phyloP scores from a whole-genome alignment of 2,888 invertebrate genomes.

The Andricus quercusramuli region DNA sequence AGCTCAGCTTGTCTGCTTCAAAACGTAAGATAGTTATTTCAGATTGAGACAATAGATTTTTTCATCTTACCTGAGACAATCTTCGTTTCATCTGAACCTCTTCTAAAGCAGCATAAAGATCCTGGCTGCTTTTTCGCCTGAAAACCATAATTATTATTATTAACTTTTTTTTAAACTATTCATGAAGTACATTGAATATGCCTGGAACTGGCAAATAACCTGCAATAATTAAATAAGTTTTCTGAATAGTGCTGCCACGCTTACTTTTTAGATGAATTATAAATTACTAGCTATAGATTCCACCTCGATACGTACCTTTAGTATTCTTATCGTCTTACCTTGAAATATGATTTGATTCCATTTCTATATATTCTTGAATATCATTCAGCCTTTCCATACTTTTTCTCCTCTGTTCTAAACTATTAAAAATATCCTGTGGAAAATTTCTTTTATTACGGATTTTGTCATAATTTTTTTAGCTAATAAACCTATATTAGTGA shows the following conservation, averaged over 20 bases:
- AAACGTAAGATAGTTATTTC: too few species aligned
- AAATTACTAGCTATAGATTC: too few species aligned
- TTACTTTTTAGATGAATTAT: too few species aligned
- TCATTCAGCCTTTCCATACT: slow-evolving; percentile 74
- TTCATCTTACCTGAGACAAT: slow-evolving; percentile 66
- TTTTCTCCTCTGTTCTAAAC: slow-evolving; percentile 73
- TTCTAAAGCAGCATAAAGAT: slow-evolving; percentile 69
- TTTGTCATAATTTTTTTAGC: too few species aligned
- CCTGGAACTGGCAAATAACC: too few species aligned
- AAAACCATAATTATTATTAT: slow-evolving; percentile 8
- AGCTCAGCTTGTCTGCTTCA: too few species aligned
- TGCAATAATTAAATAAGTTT: neutral
- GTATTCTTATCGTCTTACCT: slow-evolving; percentile 58
- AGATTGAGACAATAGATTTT: neutral
- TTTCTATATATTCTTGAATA: slow-evolving; percentile 69
- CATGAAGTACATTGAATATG: too few species aligned
- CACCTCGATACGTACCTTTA: neutral
- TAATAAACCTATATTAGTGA: too few species aligned
- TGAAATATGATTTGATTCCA: slow-evolving; percentile 62
- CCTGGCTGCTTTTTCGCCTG: slow-evolving; percentile 70
- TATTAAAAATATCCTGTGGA: slow-evolving; percentile 73
- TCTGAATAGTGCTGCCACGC: neutral
- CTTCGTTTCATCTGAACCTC: slow-evolving; percentile 70
- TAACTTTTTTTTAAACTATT: neutral
- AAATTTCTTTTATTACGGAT: neutral